These are phyloP conservation scores for Drosophila tristis DNA, from an alignment of 1,140 invertebrate species.

Conservation along the genomic window DNA sequence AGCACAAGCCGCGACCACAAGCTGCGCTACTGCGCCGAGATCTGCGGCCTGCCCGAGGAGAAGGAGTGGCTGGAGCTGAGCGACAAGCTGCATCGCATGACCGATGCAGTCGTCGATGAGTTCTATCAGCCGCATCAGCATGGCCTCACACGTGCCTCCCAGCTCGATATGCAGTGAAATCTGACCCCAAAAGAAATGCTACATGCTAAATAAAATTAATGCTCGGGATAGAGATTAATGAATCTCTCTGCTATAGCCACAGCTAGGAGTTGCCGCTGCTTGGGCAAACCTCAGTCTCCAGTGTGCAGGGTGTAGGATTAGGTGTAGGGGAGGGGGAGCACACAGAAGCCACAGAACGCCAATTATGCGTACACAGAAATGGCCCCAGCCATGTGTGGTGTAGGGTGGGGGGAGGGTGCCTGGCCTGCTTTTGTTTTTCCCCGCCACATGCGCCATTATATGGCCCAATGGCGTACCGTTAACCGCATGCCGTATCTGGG, in stretches of 20 bases:
- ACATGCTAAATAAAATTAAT: background rate
- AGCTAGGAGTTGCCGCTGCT: no score
- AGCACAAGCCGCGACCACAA: slow-evolving; percentile 99
- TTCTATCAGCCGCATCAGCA: slow-evolving; percentile 91
- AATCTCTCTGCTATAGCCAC: background rate
- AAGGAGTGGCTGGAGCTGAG: slow-evolving; percentile 89
- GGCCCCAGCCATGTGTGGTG: slow-evolving; percentile 32
- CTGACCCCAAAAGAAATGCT: slow-evolving; percentile 58
- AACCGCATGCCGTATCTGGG: slow-evolving; percentile 27
- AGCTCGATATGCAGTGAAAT: no score
- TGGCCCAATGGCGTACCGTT: background rate
- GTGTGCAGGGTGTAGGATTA: no score
- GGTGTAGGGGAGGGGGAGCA: slow-evolving; percentile 8
- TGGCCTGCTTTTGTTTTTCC: slow-evolving; percentile 35
- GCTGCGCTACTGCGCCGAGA: slow-evolving; percentile 97
- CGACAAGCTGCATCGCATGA: slow-evolving; percentile 89
- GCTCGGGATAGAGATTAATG: no score
- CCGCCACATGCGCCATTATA: slow-evolving; percentile 16
- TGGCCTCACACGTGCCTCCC: slow-evolving; percentile 55
- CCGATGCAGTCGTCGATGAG: slow-evolving; percentile 90
- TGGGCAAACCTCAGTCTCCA: no score
- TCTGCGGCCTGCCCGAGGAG: slow-evolving; percentile 89
- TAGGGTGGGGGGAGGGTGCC: background rate
- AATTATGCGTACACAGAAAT: slow-evolving; percentile 67
- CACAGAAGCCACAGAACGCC: slow-evolving; percentile 57